Evolutionary conservation across 2,888 invertebrate genomes (phyloP), one percentile per base, ranked within the genome.

Genomic region (Rambutsinella grinnellia): DNA sequence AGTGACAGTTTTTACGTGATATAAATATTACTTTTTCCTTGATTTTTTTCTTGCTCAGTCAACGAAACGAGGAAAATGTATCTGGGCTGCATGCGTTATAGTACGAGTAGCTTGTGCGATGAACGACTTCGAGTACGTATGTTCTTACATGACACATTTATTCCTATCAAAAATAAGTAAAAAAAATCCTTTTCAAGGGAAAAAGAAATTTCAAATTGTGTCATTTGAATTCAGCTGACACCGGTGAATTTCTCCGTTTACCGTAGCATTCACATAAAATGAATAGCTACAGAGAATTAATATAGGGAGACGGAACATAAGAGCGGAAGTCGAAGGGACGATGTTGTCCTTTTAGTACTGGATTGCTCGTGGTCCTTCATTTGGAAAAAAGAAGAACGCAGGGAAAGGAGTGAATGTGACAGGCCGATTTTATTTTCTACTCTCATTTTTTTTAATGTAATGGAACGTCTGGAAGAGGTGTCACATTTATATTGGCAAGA

Each of bases 391-490:
- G n/a, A n/a, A n/a, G n/a, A n/a, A n/a, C n/a, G n/a, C n/a, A 36
- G 36, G 36, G 36, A 36, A 36, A 36, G 36, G 36, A 36, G 36
- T 36, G 36, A 36, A 36, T 36, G 36, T 36, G 36, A 36, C 36
- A 36, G 36, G 36, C 13, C n/a, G n/a, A n/a, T 36, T 36, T 36
- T 36, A 36, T 36, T n/a, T n/a, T n/a, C n/a, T n/a, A n/a, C n/a
- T n/a, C n/a, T n/a, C 54, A 62, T 62, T 70, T 69, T 70, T 70
- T 61, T 70, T 54, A 70, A 60, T 70, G 51, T 44, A 70, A 70
- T 70, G 70, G 54, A 62, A 62, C 62, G 62, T 70, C 61, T 54
- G 51, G 28, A 28, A 28, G 62, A 70, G 61, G 62, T 70, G 70
- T 61, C 70, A 62, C 70, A 62, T 27, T 70, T 53, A 62, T 56